These are phyloP conservation scores for Dusona sp. DNA, from an alignment of 2,888 invertebrate species.

Conservation along the genomic window DNA sequence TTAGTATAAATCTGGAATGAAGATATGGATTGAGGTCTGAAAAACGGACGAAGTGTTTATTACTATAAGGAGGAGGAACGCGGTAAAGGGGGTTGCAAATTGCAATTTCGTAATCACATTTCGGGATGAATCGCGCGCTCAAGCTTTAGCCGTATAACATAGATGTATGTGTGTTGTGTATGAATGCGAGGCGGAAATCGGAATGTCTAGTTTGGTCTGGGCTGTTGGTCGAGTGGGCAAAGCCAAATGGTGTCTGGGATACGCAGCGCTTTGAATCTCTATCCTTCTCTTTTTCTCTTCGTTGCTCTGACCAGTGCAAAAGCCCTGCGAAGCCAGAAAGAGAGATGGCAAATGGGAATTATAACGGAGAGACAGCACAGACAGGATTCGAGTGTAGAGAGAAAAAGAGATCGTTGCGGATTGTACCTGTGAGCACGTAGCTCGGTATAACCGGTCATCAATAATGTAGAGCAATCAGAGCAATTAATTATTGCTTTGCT, in stretches of 20 bases:
- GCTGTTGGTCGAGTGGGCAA: conserved; percentile 64
- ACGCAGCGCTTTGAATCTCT: conserved; percentile 45
- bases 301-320: conserved; percentile 21
- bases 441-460: conserved; percentile 81
- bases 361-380: conserved; percentile 40
- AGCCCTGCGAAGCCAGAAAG: conserved; percentile 22
- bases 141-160: conserved; percentile 20
- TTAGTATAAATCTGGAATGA: background rate
- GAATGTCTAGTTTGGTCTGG: conserved; percentile 65
- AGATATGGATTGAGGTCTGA: background rate
- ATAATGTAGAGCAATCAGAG: conserved; percentile 84
- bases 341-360: conserved; percentile 55
- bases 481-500: conserved; percentile 84
- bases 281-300: conserved; percentile 10
- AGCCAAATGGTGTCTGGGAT: conserved; percentile 55
- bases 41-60: conserved; percentile 8
- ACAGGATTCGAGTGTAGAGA: conserved; percentile 32
- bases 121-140: conserved; percentile 57
- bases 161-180: background rate
- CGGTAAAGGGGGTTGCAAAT: conserved; percentile 40
- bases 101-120: conserved; percentile 69
- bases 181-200: conserved; percentile 59
- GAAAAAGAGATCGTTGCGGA: conserved; percentile 62
- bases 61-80: background rate
- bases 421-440: conserved; percentile 73